Conservation (phyloP, 1,140 invertebrate species). For the Zaprionus ornatus region DNA sequence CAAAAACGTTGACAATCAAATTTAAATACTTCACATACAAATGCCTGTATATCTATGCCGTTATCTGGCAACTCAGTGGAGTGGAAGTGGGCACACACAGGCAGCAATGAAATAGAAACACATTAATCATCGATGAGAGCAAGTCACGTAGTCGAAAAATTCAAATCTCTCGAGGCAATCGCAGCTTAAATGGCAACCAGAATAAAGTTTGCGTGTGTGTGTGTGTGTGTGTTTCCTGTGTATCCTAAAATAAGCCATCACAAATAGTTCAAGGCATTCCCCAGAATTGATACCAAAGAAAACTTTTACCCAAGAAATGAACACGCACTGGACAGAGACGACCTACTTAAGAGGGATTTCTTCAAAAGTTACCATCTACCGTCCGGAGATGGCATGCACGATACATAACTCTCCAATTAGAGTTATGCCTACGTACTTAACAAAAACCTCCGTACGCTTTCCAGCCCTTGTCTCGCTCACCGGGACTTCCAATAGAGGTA, state of each 20-base stretch:
- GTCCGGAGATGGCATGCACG: too few relatives aligned
- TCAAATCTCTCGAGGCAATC: conserved; percentile 7
- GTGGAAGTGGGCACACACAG: conserved; percentile 19
- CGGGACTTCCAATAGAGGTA: too few relatives aligned
- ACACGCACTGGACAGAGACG: neutral
- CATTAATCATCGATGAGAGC: conserved; percentile 31
- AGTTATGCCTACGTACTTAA: too few relatives aligned
- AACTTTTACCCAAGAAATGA: neutral
- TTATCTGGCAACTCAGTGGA: conserved; percentile 37
- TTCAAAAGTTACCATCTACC: too few relatives aligned
- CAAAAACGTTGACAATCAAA: conserved; percentile 31
- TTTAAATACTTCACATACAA: conserved; percentile 26
- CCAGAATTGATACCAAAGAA: conserved; percentile 9
- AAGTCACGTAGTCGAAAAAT: conserved; percentile 7
- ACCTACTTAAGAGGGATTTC: too few relatives aligned
- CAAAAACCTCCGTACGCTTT: too few relatives aligned
- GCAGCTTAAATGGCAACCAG: neutral
- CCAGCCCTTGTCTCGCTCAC: too few relatives aligned
- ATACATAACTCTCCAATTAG: too few relatives aligned
- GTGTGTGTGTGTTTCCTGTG: too few relatives aligned
- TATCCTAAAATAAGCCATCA: neutral
- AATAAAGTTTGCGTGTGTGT: neutral
- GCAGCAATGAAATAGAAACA: conserved; percentile 3
- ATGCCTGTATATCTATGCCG: neutral
- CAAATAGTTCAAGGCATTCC: conserved; percentile 23